Evolutionary conservation across 2,113 vertebrate species (phyloP), one percentile per base, ranked within the genome.

Genomic region (Alligator mississippiensis): DNA sequence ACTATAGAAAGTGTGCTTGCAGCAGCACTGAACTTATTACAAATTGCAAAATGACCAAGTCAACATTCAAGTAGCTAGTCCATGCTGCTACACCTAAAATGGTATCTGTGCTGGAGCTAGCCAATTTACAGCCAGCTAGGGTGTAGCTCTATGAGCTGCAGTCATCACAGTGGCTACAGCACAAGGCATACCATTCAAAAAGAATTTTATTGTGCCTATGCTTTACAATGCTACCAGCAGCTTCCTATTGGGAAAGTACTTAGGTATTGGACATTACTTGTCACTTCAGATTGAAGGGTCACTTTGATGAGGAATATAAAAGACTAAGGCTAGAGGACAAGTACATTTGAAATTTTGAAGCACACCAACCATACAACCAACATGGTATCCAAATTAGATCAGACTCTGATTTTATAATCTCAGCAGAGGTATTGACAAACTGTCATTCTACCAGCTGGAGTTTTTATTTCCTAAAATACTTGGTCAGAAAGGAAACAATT

Each of bases 401-500:
- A 25, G 13, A 16, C 13, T 90, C 77, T 58, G n/a, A 19, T 85
- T 64, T 74, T 86, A 66, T 75, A 59, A 15, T 80, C 58, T 66
- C 60, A 62, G 15, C n/a, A 4, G 14, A 77, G 80, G 9, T 87
- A 82, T 7, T 77, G 75, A 90, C 90, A 66, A 95, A 80, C 70
- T 90, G 80, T 77, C 87, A 82, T 70, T 80, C 30, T 80, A 63
- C 30, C 58, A 75, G 77, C 58, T 47, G 54, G 58, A 55, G 18
- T 62, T 82, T 76, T 61, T 94, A 89, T 82, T 89, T 90, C 84
- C 85, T 87, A 86, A 80, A 93, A 80, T 17, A 93, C 30, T 78
- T 90, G 84, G 70, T 94, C 89, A 81, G 78, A 47, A 91, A 68
- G 74, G 80, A 88, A 78, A 92, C 54, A 89, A 85, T 82, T 91